Conservation (phyloP, 2,888 invertebrate species). For the Sisyra terminalis region DNA sequence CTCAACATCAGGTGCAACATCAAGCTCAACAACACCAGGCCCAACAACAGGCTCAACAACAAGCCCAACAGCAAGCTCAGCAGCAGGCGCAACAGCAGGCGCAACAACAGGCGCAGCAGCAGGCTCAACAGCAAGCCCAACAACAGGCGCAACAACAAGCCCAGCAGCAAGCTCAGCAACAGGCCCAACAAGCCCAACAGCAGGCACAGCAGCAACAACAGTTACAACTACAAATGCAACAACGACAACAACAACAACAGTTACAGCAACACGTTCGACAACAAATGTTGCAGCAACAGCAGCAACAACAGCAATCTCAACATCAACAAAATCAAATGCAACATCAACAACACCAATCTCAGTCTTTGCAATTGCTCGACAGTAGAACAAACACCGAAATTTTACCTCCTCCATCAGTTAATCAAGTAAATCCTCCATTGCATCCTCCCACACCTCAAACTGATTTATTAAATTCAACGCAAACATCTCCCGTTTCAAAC, state of each 20-base stretch:
- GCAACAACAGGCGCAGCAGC: too few relatives aligned
- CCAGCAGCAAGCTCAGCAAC: slow-evolving; percentile 3
- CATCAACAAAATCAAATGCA: slow-evolving; percentile 19
- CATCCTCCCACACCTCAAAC: slow-evolving; percentile 27
- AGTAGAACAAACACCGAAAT: slow-evolving; percentile 12
- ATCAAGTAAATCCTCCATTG: slow-evolving; percentile 14
- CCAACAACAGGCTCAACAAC: too few relatives aligned
- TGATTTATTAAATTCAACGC: slow-evolving; percentile 15
- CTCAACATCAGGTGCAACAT: slow-evolving; percentile 10
- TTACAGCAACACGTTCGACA: slow-evolving; percentile 16
- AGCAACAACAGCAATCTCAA: slow-evolving; percentile 20
- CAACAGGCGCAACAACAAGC: too few relatives aligned
- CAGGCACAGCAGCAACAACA: slow-evolving; percentile 16
- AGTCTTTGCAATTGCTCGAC: slow-evolving; percentile 20
- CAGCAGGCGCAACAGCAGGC: too few relatives aligned
- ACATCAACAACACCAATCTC: slow-evolving; percentile 16
- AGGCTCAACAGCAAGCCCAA: too few relatives aligned
- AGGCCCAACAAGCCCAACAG: slow-evolving; percentile 11
- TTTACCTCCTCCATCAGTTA: slow-evolving; percentile 9
- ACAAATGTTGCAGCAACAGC: slow-evolving; percentile 14
- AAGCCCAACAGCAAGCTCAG: too few relatives aligned
- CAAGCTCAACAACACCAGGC: slow-evolving; percentile 10
- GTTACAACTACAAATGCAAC: slow-evolving; percentile 12
- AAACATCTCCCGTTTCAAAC: slow-evolving; percentile 17
- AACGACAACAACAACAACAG: slow-evolving; percentile 15